These are phyloP conservation scores for Cheilosia pagana DNA, from an alignment of 2,888 invertebrate genomes.

Conservation along the genomic window DNA sequence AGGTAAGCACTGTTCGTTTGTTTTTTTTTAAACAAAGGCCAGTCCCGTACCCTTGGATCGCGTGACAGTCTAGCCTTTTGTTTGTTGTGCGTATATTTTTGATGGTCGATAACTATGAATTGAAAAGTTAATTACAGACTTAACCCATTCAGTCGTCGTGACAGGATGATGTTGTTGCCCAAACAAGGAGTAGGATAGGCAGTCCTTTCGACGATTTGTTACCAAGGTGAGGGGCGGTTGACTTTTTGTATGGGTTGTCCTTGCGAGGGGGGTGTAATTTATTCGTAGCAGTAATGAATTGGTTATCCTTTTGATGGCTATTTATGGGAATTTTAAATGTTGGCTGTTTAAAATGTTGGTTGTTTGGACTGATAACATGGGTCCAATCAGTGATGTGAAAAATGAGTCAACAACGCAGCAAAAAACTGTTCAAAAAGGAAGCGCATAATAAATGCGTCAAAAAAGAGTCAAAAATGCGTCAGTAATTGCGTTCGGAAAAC, in stretches of 20 bases:
- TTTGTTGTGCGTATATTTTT: slow-evolving; percentile 36
- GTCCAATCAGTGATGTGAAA: no score
- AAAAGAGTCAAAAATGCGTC: no score
- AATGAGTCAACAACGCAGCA: no score
- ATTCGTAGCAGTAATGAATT: no score
- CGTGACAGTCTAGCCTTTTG: slow-evolving; percentile 36
- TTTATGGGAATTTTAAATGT: no score
- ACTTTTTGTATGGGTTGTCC: background rate
- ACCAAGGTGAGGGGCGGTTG: background rate
- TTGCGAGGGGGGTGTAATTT: background rate
- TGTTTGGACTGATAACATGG: no score
- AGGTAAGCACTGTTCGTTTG: slow-evolving; percentile 48
- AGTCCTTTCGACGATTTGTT: slow-evolving; percentile 13
- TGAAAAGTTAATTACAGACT: slow-evolving; percentile 59
- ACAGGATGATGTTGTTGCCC: slow-evolving; percentile 24
- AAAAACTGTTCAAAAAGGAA: no score
- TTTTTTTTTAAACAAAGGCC: slow-evolving; percentile 13
- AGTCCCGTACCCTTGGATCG: background rate
- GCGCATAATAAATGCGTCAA: no score
- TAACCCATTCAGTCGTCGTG: slow-evolving; percentile 28
- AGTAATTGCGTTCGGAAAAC: no score
- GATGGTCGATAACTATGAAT: slow-evolving; percentile 35
- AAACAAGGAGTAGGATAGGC: slow-evolving; percentile 10
- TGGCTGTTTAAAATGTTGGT: no score
- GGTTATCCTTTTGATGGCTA: no score